Conservation (phyloP, 2,888 invertebrate species). For the Tinea pellionella region DNA sequence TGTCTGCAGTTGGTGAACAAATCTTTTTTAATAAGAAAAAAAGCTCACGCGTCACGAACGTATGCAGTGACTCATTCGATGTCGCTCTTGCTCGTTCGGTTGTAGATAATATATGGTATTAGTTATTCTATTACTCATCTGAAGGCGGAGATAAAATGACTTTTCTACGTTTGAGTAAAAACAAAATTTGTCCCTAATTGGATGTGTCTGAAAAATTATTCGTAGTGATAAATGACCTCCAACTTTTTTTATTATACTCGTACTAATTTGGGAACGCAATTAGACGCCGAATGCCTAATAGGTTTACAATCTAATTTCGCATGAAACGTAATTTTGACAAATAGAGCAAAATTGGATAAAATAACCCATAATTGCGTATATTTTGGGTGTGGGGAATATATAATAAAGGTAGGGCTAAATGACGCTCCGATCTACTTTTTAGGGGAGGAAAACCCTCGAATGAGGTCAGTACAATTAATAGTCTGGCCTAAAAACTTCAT, state of each 20-base stretch:
- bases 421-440: not conserved
- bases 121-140: conserved; percentile 4
- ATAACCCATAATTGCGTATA: not conserved
- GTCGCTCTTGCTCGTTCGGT: not conserved
- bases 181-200: too few relatives aligned
- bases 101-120: not conserved
- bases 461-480: not conserved
- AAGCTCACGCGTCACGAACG: not conserved
- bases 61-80: not conserved
- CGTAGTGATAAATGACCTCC: not conserved
- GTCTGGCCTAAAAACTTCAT: not conserved
- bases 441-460: not conserved
- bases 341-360: not conserved
- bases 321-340: too few relatives aligned
- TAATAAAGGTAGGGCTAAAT: not conserved
- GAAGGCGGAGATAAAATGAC: not conserved
- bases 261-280: too few relatives aligned
- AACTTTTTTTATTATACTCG: not conserved
- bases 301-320: too few relatives aligned
- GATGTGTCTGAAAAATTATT: too few relatives aligned
- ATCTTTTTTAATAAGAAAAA: conserved; percentile 2
- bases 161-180: not conserved
- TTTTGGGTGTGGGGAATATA: not conserved
- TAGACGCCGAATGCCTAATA: too few relatives aligned
- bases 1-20: not conserved